These are phyloP conservation scores for Cisticola juncidis DNA, from an alignment of 2,113 vertebrate genomes.

Conservation along the genomic window DNA sequence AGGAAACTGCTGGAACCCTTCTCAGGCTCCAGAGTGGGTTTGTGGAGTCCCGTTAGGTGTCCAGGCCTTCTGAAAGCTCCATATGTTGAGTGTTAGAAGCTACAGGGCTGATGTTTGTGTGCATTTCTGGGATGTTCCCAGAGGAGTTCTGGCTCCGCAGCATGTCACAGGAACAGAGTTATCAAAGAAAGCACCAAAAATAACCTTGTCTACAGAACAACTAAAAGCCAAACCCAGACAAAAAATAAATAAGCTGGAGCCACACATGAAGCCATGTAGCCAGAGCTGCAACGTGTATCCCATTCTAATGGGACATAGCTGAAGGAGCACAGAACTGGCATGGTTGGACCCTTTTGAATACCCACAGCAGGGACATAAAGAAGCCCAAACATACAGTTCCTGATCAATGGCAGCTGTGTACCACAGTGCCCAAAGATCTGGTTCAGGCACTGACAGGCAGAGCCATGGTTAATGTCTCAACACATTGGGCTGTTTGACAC, in stretches of 20 bases:
- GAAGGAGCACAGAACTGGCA: background rate
- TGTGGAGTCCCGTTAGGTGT: background rate
- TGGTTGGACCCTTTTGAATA: background rate
- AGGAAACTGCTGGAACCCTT: conserved; percentile 20
- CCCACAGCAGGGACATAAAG: background rate
- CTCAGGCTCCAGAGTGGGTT: background rate
- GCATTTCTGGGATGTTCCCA: background rate
- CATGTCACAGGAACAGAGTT: conserved; percentile 15
- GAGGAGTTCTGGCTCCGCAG: background rate
- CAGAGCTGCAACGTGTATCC: background rate
- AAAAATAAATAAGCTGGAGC: conserved; percentile 21
- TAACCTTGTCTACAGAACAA: conserved; percentile 1
- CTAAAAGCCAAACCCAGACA: background rate
- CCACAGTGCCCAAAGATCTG: background rate
- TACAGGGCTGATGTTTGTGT: conserved; percentile 10
- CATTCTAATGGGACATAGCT: background rate
- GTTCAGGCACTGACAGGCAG: background rate
- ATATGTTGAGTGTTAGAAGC: background rate
- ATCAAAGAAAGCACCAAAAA: conserved; percentile 59
- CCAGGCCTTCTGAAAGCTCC: conserved; percentile 21
- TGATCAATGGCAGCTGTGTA: background rate
- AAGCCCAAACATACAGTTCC: background rate
- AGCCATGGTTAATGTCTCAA: background rate
- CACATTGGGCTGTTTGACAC: background rate
- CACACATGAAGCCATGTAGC: background rate